Evolutionary conservation across 64 coral and sea anemone genomes (phyloP).

Genomic region (Dendronephthya gigantea): DNA sequence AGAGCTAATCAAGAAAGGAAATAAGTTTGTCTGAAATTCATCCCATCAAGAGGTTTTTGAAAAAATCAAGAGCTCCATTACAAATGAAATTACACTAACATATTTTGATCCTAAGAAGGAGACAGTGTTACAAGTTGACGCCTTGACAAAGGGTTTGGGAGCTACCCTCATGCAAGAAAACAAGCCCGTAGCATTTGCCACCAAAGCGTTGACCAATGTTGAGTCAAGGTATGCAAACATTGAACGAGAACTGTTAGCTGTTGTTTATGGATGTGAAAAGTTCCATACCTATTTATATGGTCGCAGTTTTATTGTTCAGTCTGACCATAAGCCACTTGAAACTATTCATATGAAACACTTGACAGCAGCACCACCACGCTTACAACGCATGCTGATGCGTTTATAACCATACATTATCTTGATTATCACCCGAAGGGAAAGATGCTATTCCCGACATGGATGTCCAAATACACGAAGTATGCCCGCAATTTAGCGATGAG

Average conservation of each 20-base stretch:
- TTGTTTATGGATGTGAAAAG: conserved; percentile 37
- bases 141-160: conserved; percentile 36
- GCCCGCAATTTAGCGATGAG: conserved; percentile 26
- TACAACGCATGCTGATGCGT: conserved; percentile 27
- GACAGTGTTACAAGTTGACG: conserved; percentile 40
- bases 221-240: conserved; percentile 42
- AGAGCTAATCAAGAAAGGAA: conserved; percentile 23
- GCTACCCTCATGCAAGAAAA: conserved; percentile 35
- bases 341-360: conserved; percentile 16
- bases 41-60: conserved; percentile 35
- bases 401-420: too few species aligned
- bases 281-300: conserved; percentile 36
- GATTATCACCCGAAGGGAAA: conserved; percentile 13
- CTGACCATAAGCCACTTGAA: conserved; percentile 27
- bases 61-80: conserved; percentile 28
- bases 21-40: conserved; percentile 1
- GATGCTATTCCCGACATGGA: conserved; percentile 13
- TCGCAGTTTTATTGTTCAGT: not conserved
- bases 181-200: conserved; percentile 44
- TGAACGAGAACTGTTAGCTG: conserved; percentile 23
- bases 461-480: conserved; percentile 31
- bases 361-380: not conserved
- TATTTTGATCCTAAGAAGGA: conserved; percentile 47
- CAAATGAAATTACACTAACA: conserved; percentile 29
- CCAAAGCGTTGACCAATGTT: conserved; percentile 14